A percentile compares a stretch with the other conserved stretches of the same genome.
These are phyloP conservation scores for Saccostrea cuccullata DNA, from an alignment of 1,140 invertebrate species.

Conservation along the genomic window DNA sequence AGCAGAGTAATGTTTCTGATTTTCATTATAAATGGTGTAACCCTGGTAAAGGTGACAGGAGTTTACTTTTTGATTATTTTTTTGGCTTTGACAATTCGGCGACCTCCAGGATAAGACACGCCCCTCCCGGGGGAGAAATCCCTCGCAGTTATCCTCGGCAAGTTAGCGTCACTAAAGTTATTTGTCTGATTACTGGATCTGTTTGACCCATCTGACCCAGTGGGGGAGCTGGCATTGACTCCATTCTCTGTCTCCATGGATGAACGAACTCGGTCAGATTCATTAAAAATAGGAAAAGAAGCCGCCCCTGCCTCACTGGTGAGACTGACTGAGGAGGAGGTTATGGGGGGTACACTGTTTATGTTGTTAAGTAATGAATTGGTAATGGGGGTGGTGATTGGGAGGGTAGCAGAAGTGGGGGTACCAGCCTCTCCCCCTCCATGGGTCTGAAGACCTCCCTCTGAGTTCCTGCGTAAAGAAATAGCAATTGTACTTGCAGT, in stretches of 20 bases:
- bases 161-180: slow-evolving; percentile 47
- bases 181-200: neutral
- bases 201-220: neutral
- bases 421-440: neutral
- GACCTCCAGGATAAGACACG: neutral
- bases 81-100: slow-evolving; percentile 20
- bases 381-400: slow-evolving; percentile 38
- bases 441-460: slow-evolving; percentile 5
- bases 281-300: slow-evolving; percentile 10
- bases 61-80: slow-evolving; percentile 17
- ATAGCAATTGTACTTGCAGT: neutral
- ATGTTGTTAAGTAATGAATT: slow-evolving; percentile 27
- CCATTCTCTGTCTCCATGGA: neutral
- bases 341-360: slow-evolving; percentile 12
- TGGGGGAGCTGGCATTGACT: neutral
- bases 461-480: slow-evolving; percentile 25
- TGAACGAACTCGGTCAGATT: neutral
- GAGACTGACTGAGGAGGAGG: neutral
- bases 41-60: no score
- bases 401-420: slow-evolving; percentile 27
- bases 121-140: slow-evolving; percentile 48
- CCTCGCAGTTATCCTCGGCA: slow-evolving; percentile 45
- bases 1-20: no score
- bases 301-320: slow-evolving; percentile 10
- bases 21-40: no score